Evolutionary conservation across 2,888 invertebrate species (phyloP).

Genomic region (Tenodera sinensis): DNA sequence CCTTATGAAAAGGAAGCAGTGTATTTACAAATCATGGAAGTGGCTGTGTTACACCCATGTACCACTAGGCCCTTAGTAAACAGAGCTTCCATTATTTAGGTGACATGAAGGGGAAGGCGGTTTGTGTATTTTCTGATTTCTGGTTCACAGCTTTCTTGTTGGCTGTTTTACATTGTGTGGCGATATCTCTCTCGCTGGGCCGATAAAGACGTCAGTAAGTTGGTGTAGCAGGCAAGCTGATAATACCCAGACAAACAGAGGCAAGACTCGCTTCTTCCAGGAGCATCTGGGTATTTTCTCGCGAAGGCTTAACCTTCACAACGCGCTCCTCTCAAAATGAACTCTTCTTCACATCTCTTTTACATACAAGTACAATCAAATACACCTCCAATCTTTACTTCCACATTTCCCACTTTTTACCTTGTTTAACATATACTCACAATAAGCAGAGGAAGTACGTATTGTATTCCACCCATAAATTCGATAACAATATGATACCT

Average conservation of each 20-base stretch:
- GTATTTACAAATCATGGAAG: constrained; percentile 15
- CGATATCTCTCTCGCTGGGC: background rate
- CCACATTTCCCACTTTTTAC: no score
- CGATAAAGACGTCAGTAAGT: constrained; percentile 17
- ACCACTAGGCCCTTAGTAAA: background rate
- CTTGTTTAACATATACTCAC: no score
- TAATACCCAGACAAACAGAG: constrained; percentile 3
- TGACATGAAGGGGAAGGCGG: constrained; percentile 2
- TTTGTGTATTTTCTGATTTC: constrained; percentile 20
- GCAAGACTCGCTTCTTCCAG: background rate
- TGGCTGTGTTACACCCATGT: background rate
- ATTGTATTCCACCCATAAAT: no score
- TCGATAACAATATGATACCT: no score
- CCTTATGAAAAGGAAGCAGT: background rate
- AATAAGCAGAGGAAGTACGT: no score
- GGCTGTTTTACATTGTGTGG: constrained; percentile 1
- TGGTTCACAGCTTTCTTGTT: constrained; percentile 12
- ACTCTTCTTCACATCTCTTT: no score
- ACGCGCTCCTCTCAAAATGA: no score
- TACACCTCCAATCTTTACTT: no score
- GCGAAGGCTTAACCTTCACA: background rate
- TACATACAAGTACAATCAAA: no score
- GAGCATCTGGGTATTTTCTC: background rate
- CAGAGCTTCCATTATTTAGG: constrained; percentile 13
- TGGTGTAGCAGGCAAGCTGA: constrained; percentile 4